Evolutionary conservation across 2,113 vertebrate genomes (phyloP).

Genomic region (Sylvicapra grimmia): DNA sequence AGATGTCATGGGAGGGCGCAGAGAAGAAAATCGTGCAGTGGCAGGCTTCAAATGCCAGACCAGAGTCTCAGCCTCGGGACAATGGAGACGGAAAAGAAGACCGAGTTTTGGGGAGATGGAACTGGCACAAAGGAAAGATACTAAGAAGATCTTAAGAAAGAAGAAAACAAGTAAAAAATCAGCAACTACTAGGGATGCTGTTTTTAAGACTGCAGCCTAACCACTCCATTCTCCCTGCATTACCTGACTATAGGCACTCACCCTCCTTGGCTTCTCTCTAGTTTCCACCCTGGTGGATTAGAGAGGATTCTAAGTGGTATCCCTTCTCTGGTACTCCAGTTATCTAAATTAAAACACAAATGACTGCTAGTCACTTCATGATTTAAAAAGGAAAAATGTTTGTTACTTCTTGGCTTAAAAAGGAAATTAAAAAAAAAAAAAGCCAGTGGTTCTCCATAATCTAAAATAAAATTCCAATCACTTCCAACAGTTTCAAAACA

Average conservation of each 20-base stretch:
- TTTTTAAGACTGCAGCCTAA: neutral
- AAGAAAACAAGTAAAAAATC: neutral
- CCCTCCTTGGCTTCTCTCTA: neutral
- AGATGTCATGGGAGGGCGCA: rapidly evolving
- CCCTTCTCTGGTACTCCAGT: neutral
- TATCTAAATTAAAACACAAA: neutral
- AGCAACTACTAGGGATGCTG: neutral
- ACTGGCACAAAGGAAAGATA: neutral
- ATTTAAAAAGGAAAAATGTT: neutral
- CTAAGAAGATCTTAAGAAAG: neutral
- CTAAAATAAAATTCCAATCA: conserved; percentile 14
- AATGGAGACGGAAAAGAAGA: neutral
- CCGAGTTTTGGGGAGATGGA: neutral
- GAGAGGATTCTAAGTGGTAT: neutral
- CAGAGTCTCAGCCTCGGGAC: neutral
- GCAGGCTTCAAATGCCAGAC: neutral
- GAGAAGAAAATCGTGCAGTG: neutral
- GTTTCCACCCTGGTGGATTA: neutral
- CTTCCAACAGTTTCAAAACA: neutral
- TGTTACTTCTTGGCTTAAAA: neutral
- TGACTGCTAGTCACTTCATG: neutral
- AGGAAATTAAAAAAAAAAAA: neutral
- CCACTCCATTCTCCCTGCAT: neutral
- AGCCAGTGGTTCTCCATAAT: neutral
- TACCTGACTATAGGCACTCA: neutral